Evolutionary conservation across 2,113 vertebrate species (phyloP).

Genomic region (Sarotherodon lohbergeri): DNA sequence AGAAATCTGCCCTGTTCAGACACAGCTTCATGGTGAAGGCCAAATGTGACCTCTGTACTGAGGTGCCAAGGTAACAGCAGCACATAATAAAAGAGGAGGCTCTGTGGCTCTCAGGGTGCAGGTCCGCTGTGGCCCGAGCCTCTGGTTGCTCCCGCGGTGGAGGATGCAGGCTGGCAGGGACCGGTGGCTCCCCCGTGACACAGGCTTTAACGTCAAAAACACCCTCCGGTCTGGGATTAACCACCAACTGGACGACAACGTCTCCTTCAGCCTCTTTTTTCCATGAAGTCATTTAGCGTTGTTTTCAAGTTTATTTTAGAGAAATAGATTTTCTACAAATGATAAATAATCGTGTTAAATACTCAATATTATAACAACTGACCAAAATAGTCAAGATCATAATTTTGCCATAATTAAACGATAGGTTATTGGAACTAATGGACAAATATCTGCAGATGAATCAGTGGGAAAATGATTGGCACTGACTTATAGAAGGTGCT

Average conservation of each 20-base stretch:
- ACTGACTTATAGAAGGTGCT: not conserved
- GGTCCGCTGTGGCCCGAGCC: not conserved
- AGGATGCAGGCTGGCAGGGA: not conserved
- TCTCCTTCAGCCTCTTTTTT: not conserved
- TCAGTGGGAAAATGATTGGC: not conserved
- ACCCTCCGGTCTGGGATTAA: not conserved
- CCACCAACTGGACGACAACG: not conserved
- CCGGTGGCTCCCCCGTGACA: not conserved
- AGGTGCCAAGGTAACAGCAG: not conserved
- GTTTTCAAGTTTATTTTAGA: not conserved
- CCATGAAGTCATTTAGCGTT: rapidly evolving
- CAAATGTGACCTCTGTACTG: not conserved
- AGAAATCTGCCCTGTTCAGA: not conserved
- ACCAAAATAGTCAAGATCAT: not conserved
- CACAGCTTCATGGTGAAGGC: not conserved
- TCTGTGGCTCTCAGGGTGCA: not conserved
- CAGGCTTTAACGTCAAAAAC: not conserved
- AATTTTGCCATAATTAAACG: not conserved
- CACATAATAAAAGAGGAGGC: not conserved
- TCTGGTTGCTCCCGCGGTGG: not conserved
- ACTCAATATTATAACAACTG: not conserved
- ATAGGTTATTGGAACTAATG: not conserved
- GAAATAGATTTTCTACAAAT: not conserved
- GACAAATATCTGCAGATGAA: not conserved
- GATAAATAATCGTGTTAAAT: not conserved